Base-by-base conservation (phyloP, 37 sponge, comb jelly and placozoan species). In the Halisarca cf. caerulea region DNA sequence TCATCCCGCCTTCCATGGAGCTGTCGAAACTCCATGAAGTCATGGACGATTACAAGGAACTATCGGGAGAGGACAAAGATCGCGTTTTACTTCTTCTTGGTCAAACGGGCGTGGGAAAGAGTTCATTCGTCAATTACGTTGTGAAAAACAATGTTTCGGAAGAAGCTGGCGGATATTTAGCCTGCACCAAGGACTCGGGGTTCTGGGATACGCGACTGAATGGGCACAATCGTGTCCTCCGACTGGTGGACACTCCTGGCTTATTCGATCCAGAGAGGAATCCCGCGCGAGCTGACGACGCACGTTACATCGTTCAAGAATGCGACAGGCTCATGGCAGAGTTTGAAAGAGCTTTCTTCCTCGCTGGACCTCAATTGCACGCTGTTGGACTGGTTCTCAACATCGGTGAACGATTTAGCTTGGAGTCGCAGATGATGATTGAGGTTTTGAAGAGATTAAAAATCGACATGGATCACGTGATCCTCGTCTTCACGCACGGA, bases 51-150 rank as follows among this genome's bases (percentile, higher is more conserved):
- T 68, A 7, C 33, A 28, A 68, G 33, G 7, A 68, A 68, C 33
- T 68, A 3, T 47, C 51, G 51, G 7, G 30, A 30, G 15, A 4
- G n/a, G 14, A 17, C 35, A 4, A 68, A 5, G 5, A 61, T 30
- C 69, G 69, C 30, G 69, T 68, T 4, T 18, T 78, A 3, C 53
- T 78, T 51, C 79, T 78, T 28, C 3, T 78, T 2, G 79, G 79
- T 2, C 37, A 11, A 4, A 28, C 14, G 17, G 79, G 79, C 15
- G 79, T 36, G 17, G 79, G 79, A 78, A 78, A 78, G 32, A 55
- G 55, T 37, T 36, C 37, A 24, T 78, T 78, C 28, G 57, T 78
- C 1, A 78, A 78, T 28, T 54, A 28, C 53, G 5, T 78, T 6
- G 33, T 34, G 33, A 34, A 34, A 30, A 17, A 68, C 17, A 28